phyloP scores from a whole-genome alignment of 2,888 invertebrate genomes.

The Spisula solida region DNA sequence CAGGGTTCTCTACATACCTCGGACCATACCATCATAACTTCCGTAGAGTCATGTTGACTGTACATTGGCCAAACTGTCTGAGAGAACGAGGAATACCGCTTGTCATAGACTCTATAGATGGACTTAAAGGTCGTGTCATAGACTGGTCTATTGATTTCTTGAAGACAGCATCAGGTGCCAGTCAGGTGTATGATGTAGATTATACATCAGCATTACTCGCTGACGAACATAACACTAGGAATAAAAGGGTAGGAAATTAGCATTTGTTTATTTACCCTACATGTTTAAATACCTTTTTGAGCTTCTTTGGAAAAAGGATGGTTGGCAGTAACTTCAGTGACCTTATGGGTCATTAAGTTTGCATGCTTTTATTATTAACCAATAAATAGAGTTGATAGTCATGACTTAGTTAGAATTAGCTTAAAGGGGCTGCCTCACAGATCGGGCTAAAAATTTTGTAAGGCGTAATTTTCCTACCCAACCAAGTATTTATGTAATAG shows the following conservation, averaged over 20 bases:
- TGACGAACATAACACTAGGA: constrained; percentile 71
- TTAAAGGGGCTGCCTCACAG: no score
- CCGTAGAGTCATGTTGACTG: constrained; percentile 86
- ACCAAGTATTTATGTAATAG: no score
- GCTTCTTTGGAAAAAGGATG: no score
- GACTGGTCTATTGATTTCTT: constrained; percentile 86
- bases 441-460: no score
- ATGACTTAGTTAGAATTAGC: no score
- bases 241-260: constrained; percentile 34
- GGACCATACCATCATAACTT: constrained; percentile 87
- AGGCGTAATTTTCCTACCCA: no score
- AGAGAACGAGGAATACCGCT: constrained; percentile 86
- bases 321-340: neutral
- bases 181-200: constrained; percentile 81
- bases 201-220: constrained; percentile 77
- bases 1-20: constrained; percentile 86
- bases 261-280: neutral
- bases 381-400: no score
- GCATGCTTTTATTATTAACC: no score
- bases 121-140: constrained; percentile 85
- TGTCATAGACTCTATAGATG: constrained; percentile 86
- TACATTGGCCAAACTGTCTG: constrained; percentile 87
- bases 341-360: no score
- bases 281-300: neutral
- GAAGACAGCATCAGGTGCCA: constrained; percentile 84